phyloP scores from a whole-genome alignment of 2,113 vertebrate genomes.

The Formicarius rufipectus region DNA sequence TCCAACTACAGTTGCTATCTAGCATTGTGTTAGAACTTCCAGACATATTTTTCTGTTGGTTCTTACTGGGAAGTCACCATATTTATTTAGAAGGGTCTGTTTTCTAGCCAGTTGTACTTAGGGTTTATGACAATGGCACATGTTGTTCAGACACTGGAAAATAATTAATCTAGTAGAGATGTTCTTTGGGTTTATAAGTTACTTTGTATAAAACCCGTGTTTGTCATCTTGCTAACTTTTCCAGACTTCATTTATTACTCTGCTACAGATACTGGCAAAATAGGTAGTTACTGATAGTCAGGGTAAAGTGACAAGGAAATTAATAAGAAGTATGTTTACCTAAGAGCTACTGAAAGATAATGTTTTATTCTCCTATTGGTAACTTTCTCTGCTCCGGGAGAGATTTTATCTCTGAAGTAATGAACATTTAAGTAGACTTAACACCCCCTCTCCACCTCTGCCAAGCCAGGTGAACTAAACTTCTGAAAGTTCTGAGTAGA shows the following conservation, averaged over 20 bases:
- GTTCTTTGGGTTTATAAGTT: neutral
- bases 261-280: neutral
- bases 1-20: neutral
- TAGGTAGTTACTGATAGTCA: neutral
- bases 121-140: neutral
- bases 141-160: neutral
- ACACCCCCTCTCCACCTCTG: rapidly evolving
- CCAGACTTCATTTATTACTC: neutral
- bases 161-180: neutral
- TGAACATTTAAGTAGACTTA: neutral
- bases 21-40: neutral
- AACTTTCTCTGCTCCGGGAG: neutral
- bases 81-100: neutral
- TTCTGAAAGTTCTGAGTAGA: neutral
- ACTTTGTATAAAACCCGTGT: neutral
- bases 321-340: neutral
- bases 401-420: neutral
- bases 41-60: neutral
- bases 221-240: neutral
- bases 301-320: neutral
- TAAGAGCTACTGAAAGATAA: neutral
- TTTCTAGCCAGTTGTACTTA: neutral
- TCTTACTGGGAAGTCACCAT: neutral
- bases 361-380: neutral
- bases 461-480: neutral